Conservation (phyloP, 2,888 invertebrate genomes). For the Idaea dimidiata region DNA sequence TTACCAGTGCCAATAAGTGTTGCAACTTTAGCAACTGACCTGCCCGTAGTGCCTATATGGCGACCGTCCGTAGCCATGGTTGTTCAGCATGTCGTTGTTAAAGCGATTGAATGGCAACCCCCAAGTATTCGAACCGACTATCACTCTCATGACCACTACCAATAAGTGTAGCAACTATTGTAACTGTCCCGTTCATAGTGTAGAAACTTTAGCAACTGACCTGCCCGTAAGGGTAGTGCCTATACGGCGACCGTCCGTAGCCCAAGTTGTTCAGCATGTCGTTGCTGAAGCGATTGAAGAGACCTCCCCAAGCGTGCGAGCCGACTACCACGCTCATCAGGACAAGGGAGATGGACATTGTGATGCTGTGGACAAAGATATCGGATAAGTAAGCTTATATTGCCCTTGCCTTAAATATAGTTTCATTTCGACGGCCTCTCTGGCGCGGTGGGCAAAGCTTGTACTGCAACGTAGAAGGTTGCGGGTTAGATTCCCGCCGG, state of each 20-base stretch:
- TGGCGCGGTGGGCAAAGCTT: too few species aligned
- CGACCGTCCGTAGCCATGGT: conserved; percentile 86
- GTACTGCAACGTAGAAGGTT: too few species aligned
- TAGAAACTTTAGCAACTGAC: conserved; percentile 34
- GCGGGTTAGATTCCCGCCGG: too few species aligned
- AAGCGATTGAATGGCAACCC: conserved; percentile 93
- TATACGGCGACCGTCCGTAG: conserved; percentile 82
- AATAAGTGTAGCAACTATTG: conserved; percentile 43
- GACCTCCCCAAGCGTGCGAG: conserved; percentile 87
- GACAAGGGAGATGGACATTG: conserved; percentile 59
- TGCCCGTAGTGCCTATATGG: conserved; percentile 69
- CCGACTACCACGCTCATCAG: conserved; percentile 56
- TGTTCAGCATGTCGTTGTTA: conserved; percentile 91
- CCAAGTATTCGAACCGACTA: conserved; percentile 82
- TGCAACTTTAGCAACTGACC: conserved; percentile 35
- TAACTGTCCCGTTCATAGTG: conserved; percentile 18
- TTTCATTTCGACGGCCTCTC: too few species aligned
- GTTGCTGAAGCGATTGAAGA: conserved; percentile 93
- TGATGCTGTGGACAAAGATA: conserved; percentile 41
- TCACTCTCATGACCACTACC: too few species aligned
- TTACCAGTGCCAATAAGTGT: neutral
- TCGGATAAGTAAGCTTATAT: neutral
- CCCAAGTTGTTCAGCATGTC: conserved; percentile 91
- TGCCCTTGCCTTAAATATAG: too few species aligned
- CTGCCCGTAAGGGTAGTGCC: conserved; percentile 71